Percentiles rank a stretch among this genome's conserved stretches.
Conservation (phyloP, 2,797 vertebrate genomes). For the Holocentrus rufus region DNA sequence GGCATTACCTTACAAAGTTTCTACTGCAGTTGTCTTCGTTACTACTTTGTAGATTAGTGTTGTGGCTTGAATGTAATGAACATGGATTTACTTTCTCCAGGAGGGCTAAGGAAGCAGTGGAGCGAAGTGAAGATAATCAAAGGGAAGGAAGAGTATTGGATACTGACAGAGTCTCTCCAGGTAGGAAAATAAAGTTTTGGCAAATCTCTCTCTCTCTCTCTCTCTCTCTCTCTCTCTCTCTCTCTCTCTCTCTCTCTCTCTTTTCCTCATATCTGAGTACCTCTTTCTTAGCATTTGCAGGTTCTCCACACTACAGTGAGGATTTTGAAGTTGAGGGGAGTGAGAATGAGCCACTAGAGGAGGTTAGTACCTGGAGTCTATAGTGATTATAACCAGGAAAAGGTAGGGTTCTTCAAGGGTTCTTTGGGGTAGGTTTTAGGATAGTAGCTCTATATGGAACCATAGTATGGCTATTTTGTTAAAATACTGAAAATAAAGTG, state of each 20-base stretch:
- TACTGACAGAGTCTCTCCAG: constrained; percentile 46
- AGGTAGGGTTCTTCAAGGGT: too few relatives aligned
- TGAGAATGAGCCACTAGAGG: constrained; percentile 45
- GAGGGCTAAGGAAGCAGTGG: constrained; percentile 35
- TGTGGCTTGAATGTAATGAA: constrained; percentile 6
- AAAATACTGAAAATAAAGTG: too few relatives aligned
- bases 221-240: not conserved
- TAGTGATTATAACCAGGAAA: not conserved
- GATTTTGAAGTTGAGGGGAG: constrained; percentile 80
- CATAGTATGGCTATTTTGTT: not conserved
- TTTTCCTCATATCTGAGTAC: not conserved
- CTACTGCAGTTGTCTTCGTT: not conserved
- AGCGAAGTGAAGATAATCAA: constrained; percentile 44
- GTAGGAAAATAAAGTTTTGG: constrained; percentile 42
- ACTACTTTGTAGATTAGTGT: constrained; percentile 5
- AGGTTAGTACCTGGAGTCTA: constrained; percentile 57
- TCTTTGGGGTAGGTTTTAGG: not conserved
- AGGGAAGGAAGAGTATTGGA: constrained; percentile 16
- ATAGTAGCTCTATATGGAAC: too few relatives aligned
- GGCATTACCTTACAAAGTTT: not conserved
- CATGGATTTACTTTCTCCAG: constrained; percentile 57
- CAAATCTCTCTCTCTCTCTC: not conserved
- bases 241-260: not conserved
- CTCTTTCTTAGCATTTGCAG: constrained; percentile 29
- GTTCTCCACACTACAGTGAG: constrained; percentile 77